phyloP scores from a whole-genome alignment of 2,888 invertebrate genomes.

The Entomobrya multifasciata region DNA sequence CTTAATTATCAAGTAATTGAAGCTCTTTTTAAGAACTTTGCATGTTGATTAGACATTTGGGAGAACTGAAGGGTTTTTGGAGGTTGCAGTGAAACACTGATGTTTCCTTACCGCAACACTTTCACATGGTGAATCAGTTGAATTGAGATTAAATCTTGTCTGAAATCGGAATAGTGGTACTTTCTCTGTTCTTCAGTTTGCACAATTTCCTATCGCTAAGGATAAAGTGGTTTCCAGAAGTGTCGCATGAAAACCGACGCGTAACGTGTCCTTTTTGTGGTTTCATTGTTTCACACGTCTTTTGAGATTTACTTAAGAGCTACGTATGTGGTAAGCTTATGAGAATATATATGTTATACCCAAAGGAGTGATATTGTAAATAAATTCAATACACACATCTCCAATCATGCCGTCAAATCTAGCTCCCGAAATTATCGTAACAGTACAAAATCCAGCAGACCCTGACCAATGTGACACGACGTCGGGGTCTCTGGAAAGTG shows the following conservation, averaged over 20 bases:
- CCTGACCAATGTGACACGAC: conserved; percentile 57
- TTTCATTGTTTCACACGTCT: no score
- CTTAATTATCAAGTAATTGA: neutral
- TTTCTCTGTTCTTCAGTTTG: neutral
- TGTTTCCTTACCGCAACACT: no score
- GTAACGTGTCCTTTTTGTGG: neutral
- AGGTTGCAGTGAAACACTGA: neutral
- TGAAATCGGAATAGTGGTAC: neutral
- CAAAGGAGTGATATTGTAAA: neutral
- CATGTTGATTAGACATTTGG: neutral
- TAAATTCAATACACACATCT: no score
- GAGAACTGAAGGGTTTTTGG: neutral
- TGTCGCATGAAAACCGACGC: neutral
- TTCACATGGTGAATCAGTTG: neutral
- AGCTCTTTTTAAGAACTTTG: neutral
- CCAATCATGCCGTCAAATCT: conserved; percentile 61
- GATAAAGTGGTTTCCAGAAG: no score
- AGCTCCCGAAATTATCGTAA: conserved; percentile 68
- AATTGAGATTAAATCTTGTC: neutral
- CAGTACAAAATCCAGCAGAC: conserved; percentile 64
- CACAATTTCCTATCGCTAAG: no score
- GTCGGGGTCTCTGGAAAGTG: conserved; percentile 55
- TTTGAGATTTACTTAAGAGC: conserved; percentile 6
- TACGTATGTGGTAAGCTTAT: neutral
- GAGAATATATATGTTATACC: neutral